A percentile compares a stretch with the other conserved stretches of the same genome.
phyloP scores from a whole-genome alignment of 2,888 invertebrate genomes.

The Zhengitettix transpicula region DNA sequence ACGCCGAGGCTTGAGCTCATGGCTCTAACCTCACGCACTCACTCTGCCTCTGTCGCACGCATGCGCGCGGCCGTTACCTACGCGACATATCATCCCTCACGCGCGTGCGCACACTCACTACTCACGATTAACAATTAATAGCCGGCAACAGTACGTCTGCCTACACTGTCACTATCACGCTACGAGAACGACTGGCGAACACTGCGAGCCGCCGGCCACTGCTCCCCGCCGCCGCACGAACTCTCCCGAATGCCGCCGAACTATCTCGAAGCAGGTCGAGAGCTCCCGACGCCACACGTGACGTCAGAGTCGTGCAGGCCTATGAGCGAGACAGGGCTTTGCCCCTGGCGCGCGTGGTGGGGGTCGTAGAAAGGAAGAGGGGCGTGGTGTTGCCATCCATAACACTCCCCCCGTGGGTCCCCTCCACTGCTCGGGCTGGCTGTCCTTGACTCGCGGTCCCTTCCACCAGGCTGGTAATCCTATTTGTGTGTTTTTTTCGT shows the following conservation, averaged over 20 bases:
- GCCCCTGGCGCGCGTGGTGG: constrained; percentile 4
- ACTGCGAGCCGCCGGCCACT: neutral
- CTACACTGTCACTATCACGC: neutral
- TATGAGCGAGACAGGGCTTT: constrained; percentile 8
- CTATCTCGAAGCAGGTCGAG: constrained; percentile 2
- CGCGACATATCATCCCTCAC: neutral
- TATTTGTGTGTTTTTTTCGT: too few relatives aligned
- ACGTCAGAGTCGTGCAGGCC: constrained; percentile 7
- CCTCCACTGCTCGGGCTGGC: constrained; percentile 5
- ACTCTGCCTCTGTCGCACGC: neutral
- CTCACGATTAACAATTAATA: too few relatives aligned
- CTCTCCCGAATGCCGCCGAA: constrained; percentile 3
- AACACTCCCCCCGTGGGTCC: constrained; percentile 4
- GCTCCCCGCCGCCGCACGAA: neutral
- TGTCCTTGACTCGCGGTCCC: constrained; percentile 11
- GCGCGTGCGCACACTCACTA: too few relatives aligned
- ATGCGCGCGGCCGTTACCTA: neutral
- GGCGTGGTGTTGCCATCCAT: constrained; percentile 9
- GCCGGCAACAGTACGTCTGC: neutral
- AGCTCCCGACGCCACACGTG: constrained; percentile 6
- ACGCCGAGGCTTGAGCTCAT: constrained; percentile 13
- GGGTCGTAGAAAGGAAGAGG: constrained; percentile 10
- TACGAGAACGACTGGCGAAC: neutral
- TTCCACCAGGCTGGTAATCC: neutral
- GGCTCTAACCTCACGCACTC: neutral